Evolutionary conservation across 1,140 invertebrate species (phyloP).

Genomic region (Drosophila pruinosa): DNA sequence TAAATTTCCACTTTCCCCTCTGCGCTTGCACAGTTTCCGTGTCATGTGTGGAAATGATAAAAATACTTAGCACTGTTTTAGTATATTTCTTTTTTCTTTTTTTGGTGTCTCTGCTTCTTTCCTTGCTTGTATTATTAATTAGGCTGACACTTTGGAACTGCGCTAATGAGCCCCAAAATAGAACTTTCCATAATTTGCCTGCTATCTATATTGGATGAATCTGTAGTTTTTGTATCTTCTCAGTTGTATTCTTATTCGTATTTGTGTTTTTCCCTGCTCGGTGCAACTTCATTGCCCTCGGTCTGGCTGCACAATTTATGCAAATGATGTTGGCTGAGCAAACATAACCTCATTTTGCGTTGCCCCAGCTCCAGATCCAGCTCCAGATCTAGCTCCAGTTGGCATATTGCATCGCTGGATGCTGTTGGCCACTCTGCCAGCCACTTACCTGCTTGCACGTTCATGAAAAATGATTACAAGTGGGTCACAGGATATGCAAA

Average conservation of each 20-base stretch:
- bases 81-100: constrained; percentile 22
- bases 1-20: constrained; percentile 42
- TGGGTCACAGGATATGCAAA: constrained; percentile 81
- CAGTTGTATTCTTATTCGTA: constrained; percentile 33
- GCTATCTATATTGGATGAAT: constrained; percentile 35
- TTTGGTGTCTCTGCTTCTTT: constrained; percentile 13
- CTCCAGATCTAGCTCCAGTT: constrained; percentile 36
- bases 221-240: background rate
- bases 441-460: constrained; percentile 43
- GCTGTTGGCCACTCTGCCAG: constrained; percentile 25
- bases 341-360: constrained; percentile 71
- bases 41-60: constrained; percentile 53
- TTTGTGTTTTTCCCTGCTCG: background rate
- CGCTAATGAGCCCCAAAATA: constrained; percentile 74
- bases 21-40: constrained; percentile 1
- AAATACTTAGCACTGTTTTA: constrained; percentile 61
- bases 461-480: constrained; percentile 80
- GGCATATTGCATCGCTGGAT: constrained; percentile 53
- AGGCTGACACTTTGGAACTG: constrained; percentile 61
- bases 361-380: constrained; percentile 42
- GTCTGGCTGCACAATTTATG: constrained; percentile 59
- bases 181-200: constrained; percentile 64
- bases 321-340: constrained; percentile 64
- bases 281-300: background rate
- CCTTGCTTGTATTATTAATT: constrained; percentile 63